Evolutionary conservation across 2,113 vertebrate species (phyloP).

Genomic region (Petrocephalus zakoni): DNA sequence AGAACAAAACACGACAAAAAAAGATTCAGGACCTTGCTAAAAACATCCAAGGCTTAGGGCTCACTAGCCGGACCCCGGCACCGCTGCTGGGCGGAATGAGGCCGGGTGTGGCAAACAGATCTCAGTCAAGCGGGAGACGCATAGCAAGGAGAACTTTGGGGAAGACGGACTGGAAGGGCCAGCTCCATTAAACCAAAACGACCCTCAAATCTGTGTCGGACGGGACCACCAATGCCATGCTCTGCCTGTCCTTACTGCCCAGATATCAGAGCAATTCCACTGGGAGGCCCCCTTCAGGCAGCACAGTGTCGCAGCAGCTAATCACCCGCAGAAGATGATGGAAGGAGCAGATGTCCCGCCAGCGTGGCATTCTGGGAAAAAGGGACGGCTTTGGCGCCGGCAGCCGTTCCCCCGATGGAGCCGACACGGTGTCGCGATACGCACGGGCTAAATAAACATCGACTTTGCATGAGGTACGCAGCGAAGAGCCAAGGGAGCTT

Average conservation of each 20-base stretch:
- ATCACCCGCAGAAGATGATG: background rate
- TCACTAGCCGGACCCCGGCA: background rate
- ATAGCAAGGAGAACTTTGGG: background rate
- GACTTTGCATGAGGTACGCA: background rate
- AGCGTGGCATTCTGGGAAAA: conserved; percentile 5
- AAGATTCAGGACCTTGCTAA: background rate
- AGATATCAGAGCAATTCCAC: background rate
- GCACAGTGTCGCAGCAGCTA: background rate
- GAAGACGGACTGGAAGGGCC: background rate
- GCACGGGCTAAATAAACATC: background rate
- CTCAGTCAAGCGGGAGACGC: background rate
- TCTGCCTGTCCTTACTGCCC: background rate
- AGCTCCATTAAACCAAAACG: background rate
- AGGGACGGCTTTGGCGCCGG: background rate
- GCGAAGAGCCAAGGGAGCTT: background rate
- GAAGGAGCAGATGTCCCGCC: background rate
- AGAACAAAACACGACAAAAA: background rate
- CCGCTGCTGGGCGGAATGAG: background rate
- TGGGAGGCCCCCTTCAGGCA: background rate
- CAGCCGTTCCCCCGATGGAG: background rate
- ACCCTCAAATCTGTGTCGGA: background rate
- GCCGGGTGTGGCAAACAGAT: background rate
- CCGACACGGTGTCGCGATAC: background rate
- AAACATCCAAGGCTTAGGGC: background rate
- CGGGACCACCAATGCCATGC: background rate